Conservation (phyloP, 2,113 vertebrate species). For the Sapayoa aenigma region DNA sequence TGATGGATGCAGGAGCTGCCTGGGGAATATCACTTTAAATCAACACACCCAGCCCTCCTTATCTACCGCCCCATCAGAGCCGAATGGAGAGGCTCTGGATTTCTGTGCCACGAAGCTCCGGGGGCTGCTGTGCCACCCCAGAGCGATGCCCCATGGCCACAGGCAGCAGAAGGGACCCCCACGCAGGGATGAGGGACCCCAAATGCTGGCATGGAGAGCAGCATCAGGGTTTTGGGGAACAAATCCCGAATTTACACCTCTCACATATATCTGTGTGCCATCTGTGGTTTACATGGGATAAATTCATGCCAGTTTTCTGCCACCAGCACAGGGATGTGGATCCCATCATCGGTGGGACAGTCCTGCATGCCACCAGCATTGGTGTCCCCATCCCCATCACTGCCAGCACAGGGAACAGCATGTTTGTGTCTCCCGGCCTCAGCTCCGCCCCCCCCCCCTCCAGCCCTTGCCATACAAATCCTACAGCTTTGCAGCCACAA, state of each 20-base stretch:
- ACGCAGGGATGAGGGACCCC: rapidly evolving
- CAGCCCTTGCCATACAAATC: background rate
- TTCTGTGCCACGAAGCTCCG: background rate
- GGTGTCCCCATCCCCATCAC: background rate
- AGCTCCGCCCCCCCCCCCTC: background rate
- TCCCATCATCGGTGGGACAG: background rate
- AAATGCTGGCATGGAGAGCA: rapidly evolving
- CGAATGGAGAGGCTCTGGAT: background rate
- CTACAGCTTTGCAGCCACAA: background rate
- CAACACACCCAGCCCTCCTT: background rate
- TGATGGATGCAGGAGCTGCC: background rate
- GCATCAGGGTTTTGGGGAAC: background rate
- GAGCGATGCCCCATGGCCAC: background rate
- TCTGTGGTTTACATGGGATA: background rate
- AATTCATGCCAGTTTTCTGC: background rate
- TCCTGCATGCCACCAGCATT: background rate
- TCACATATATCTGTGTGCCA: rapidly evolving
- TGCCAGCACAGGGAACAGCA: background rate
- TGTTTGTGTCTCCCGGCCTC: constrained; percentile 19
- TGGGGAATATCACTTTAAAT: background rate
- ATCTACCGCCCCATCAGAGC: background rate
- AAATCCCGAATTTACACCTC: background rate
- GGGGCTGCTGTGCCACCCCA: background rate
- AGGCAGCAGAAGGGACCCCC: background rate
- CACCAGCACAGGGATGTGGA: rapidly evolving